Conservation (phyloP, 2,113 vertebrate species). For the Phoenicopterus ruber region DNA sequence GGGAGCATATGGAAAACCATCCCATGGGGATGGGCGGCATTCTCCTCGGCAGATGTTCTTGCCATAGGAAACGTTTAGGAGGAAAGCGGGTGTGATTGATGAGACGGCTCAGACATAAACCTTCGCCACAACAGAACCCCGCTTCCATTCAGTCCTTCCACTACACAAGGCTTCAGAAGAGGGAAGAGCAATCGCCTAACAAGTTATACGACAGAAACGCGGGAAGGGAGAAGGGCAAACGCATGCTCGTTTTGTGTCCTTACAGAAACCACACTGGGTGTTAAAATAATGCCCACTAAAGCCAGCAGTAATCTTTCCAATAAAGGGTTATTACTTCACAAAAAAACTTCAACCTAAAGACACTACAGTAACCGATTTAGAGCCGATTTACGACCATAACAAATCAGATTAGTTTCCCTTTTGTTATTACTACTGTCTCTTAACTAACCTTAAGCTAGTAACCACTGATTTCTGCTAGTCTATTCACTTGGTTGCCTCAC, state of each 20-base stretch:
- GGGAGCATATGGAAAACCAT: background rate
- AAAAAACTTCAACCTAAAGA: background rate
- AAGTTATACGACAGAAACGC: background rate
- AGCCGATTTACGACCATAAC: background rate
- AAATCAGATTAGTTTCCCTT: background rate
- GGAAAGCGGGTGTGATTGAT: constrained; percentile 33
- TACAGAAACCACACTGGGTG: background rate
- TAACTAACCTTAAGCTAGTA: constrained; percentile 4
- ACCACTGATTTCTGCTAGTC: background rate
- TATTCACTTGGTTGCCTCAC: background rate
- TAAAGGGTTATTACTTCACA: background rate
- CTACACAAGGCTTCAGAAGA: background rate
- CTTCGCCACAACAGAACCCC: background rate
- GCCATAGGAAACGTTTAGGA: background rate
- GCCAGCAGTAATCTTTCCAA: background rate
- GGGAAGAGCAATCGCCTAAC: background rate
- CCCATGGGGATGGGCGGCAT: background rate
- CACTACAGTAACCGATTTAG: background rate
- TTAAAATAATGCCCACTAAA: background rate
- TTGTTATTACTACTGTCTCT: background rate
- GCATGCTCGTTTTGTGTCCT: background rate
- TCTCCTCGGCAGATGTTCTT: constrained; percentile 35
- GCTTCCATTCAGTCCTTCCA: background rate
- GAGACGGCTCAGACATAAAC: background rate
- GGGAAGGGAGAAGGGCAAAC: background rate